These are phyloP conservation scores for Drosophila affinis DNA, from an alignment of 2,888 invertebrate species.

Conservation along the genomic window DNA sequence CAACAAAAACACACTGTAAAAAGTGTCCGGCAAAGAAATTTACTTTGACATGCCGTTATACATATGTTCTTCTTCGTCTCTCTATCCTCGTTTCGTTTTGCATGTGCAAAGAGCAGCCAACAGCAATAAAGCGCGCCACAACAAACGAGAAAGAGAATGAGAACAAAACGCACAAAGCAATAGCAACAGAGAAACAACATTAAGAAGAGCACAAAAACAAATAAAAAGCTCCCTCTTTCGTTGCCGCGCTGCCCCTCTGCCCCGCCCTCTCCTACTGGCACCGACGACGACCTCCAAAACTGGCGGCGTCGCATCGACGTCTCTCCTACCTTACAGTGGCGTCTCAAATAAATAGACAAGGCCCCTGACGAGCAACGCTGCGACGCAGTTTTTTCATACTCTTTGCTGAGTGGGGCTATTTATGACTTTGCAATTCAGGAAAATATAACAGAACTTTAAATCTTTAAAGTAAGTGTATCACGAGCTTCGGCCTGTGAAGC, in stretches of 20 bases:
- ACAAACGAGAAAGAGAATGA: constrained; percentile 55
- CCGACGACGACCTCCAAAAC: constrained; percentile 39
- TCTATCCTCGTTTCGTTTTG: constrained; percentile 39
- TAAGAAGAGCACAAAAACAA: constrained; percentile 33
- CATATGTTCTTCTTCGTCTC: constrained; percentile 13
- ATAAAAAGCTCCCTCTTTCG: constrained; percentile 26
- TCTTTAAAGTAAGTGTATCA: background rate
- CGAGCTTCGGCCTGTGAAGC: background rate
- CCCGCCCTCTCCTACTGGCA: background rate
- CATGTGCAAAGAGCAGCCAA: constrained; percentile 32
- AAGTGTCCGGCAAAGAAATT: constrained; percentile 31
- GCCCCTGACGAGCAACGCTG: constrained; percentile 53
- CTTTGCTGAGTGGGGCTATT: background rate
- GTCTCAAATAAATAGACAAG: constrained; percentile 33
- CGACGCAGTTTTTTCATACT: constrained; percentile 66
- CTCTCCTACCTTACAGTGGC: constrained; percentile 29
- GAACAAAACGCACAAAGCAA: constrained; percentile 40
- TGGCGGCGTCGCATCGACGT: background rate
- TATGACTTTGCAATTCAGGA: background rate
- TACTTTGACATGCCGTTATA: constrained; percentile 47
- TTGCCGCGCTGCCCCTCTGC: background rate
- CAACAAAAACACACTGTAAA: constrained; percentile 23
- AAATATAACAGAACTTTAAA: background rate
- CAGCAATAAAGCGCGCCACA: constrained; percentile 65
- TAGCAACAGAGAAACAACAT: constrained; percentile 44